These are phyloP conservation scores for Chrysolina americana DNA, from an alignment of 2,888 invertebrate species.

Conservation along the genomic window DNA sequence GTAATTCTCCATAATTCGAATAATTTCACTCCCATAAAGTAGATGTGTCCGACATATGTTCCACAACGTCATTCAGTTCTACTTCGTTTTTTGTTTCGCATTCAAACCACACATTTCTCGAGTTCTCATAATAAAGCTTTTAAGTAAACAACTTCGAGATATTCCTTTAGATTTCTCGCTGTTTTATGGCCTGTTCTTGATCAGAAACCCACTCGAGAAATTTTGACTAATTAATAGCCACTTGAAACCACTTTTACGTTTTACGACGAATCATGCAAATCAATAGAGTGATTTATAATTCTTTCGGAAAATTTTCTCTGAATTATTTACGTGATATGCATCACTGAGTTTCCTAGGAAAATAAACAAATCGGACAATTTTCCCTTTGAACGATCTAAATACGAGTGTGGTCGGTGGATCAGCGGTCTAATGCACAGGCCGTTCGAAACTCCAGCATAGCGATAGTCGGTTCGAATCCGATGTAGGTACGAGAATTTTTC, in stretches of 20 bases:
- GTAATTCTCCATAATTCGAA: slow-evolving; percentile 43
- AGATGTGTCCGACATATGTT: slow-evolving; percentile 47
- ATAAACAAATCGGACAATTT: background rate
- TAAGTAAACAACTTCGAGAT: slow-evolving; percentile 50
- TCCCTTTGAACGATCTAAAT: too few species aligned
- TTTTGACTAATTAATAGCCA: slow-evolving; percentile 51
- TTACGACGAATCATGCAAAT: slow-evolving; percentile 15
- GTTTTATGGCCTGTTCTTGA: slow-evolving; percentile 46
- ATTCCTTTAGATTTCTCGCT: slow-evolving; percentile 42
- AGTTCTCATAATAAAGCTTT: slow-evolving; percentile 52
- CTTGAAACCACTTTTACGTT: slow-evolving; percentile 41
- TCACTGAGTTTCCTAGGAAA: slow-evolving; percentile 9
- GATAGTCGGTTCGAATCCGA: too few species aligned
- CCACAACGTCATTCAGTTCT: slow-evolving; percentile 40
- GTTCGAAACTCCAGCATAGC: too few species aligned
- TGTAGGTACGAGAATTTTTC: too few species aligned
- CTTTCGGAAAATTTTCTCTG: background rate
- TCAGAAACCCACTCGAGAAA: slow-evolving; percentile 50
- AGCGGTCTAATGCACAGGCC: too few species aligned
- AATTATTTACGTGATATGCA: slow-evolving; percentile 10
- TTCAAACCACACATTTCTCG: slow-evolving; percentile 48
- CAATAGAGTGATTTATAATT: slow-evolving; percentile 20
- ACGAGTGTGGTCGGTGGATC: too few species aligned
- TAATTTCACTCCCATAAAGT: slow-evolving; percentile 43
- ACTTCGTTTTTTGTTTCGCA: slow-evolving; percentile 38